A percentile compares a stretch with the other conserved stretches of the same genome.
phyloP scores from a whole-genome alignment of 1,140 invertebrate species.

The Centruroides vittatus region DNA sequence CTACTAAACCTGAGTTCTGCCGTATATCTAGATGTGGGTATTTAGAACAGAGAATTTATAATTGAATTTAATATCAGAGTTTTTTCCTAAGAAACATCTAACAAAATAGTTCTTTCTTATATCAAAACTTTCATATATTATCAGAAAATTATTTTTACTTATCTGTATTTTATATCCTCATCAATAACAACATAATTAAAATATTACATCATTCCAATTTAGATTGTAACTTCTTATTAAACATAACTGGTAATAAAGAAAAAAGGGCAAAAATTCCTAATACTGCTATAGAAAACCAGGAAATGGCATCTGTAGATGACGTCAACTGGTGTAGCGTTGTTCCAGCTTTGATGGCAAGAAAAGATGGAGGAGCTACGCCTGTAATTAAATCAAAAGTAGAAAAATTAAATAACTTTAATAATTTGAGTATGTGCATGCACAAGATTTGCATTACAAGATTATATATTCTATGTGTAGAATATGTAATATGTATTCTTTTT shows the following conservation, averaged over 20 bases:
- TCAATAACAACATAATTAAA: neutral
- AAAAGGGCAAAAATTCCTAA: conserved; percentile 41
- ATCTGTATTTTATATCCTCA: neutral
- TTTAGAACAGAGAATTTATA: too few species aligned
- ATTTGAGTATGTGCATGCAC: neutral
- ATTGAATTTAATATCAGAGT: too few species aligned
- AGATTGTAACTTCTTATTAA: conserved; percentile 65
- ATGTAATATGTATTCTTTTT: too few species aligned
- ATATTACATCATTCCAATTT: conserved; percentile 46
- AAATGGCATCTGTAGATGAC: conserved; percentile 75
- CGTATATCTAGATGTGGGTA: too few species aligned
- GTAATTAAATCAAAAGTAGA: conserved; percentile 28
- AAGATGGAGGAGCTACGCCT: conserved; percentile 94
- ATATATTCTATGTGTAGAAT: too few species aligned
- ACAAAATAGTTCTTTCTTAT: too few species aligned
- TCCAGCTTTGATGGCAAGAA: conserved; percentile 93
- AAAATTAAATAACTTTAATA: neutral
- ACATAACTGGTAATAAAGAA: conserved; percentile 76
- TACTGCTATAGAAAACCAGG: conserved; percentile 66
- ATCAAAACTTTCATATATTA: too few species aligned
- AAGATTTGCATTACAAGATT: neutral
- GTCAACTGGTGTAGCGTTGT: conserved; percentile 87
- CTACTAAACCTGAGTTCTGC: too few species aligned
- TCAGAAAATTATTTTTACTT: too few species aligned
- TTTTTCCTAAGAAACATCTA: too few species aligned